Evolutionary conservation across 1,140 invertebrate genomes (phyloP).

Genomic region (Theocolax elegans): DNA sequence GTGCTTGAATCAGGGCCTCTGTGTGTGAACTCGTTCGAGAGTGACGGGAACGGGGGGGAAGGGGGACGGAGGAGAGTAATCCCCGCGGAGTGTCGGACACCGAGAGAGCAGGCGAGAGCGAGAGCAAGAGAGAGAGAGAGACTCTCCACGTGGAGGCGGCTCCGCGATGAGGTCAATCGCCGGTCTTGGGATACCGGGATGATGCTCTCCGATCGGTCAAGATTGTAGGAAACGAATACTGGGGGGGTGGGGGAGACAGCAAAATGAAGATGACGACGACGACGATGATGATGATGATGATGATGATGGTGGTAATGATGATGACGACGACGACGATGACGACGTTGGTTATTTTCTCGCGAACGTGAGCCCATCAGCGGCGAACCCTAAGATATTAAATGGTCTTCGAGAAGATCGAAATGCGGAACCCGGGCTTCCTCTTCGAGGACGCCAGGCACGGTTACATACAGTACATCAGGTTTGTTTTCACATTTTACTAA

Average conservation of each 20-base stretch:
- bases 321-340: not conserved
- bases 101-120: not conserved
- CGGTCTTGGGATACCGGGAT: not conserved
- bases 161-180: constrained; percentile 13
- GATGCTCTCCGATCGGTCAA: not conserved
- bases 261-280: constrained; percentile 15
- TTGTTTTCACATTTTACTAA: not conserved
- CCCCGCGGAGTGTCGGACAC: not conserved
- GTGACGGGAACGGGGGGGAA: too few relatives aligned
- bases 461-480: constrained; percentile 67
- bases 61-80: too few relatives aligned
- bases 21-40: too few relatives aligned
- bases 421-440: constrained; percentile 66
- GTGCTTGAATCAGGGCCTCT: too few relatives aligned
- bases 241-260: not conserved
- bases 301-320: not conserved
- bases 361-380: constrained; percentile 18
- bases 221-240: not conserved
- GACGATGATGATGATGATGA: not conserved
- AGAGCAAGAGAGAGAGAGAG: not conserved
- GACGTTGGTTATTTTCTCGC: constrained; percentile 11
- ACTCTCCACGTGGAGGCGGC: not conserved
- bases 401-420: constrained; percentile 65
- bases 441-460: constrained; percentile 65
- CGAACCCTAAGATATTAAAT: constrained; percentile 47